A percentile compares a stretch with the other conserved stretches of the same genome.
Evolutionary conservation across 2,797 vertebrate genomes (phyloP).

Genomic region (Aulostomus chinensis): DNA sequence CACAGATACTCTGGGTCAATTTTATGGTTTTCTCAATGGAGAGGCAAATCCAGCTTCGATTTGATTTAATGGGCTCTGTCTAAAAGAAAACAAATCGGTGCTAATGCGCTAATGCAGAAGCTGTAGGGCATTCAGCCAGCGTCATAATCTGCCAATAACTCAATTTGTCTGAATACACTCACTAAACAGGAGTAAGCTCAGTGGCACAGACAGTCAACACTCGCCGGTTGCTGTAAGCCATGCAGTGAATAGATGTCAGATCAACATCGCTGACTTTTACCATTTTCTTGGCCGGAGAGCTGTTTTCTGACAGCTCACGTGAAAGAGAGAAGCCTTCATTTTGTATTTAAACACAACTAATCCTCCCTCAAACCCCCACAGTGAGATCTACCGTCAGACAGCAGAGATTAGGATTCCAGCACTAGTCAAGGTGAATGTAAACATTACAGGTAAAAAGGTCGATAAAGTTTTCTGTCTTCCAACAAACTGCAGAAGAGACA

Average conservation of each 20-base stretch:
- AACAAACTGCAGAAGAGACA: too few relatives aligned
- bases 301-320: too few relatives aligned
- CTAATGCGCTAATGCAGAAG: constrained; percentile 1
- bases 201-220: constrained; percentile 2
- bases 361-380: too few relatives aligned
- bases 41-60: too few relatives aligned
- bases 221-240: constrained; percentile 2
- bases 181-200: constrained; percentile 2
- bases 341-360: constrained; percentile 33
- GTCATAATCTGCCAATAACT: constrained; percentile 1
- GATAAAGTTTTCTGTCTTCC: neutral
- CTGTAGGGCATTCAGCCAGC: constrained; percentile 1
- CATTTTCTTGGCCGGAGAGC: neutral
- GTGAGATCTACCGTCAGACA: too few relatives aligned
- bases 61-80: neutral
- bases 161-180: constrained; percentile 7
- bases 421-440: neutral
- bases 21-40: too few relatives aligned
- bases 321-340: constrained; percentile 17
- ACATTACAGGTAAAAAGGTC: neutral
- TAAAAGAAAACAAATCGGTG: constrained; percentile 2
- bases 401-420: too few relatives aligned
- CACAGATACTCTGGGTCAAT: too few relatives aligned
- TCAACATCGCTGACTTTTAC: neutral
- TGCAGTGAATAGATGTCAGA: constrained; percentile 6